Percentiles rank a stretch among this genome's conserved stretches.
Conservation (phyloP, 2,888 invertebrate species). For the Imbricaverruca yamaguchii region DNA sequence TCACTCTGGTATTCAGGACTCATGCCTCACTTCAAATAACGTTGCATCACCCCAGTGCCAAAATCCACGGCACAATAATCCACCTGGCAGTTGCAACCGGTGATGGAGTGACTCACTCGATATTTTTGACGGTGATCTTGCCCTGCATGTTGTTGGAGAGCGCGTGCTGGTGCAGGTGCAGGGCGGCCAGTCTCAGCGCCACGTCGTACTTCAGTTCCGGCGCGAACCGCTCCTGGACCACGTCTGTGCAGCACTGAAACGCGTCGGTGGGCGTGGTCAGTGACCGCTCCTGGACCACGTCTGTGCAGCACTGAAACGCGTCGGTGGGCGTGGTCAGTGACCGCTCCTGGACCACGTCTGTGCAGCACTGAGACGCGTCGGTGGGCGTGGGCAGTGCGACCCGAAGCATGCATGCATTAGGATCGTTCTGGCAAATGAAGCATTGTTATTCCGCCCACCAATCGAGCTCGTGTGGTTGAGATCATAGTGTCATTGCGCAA, state of each 20-base stretch:
- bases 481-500: too few relatives aligned
- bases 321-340: slow-evolving; percentile 38
- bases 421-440: too few relatives aligned
- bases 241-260: slow-evolving; percentile 79
- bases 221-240: slow-evolving; percentile 80
- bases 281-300: slow-evolving; percentile 78
- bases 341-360: slow-evolving; percentile 84
- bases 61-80: too few relatives aligned
- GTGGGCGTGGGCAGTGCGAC: not conserved
- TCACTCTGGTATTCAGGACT: too few relatives aligned
- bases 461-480: too few relatives aligned
- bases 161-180: slow-evolving; percentile 86
- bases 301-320: slow-evolving; percentile 69
- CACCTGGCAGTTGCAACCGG: too few relatives aligned
- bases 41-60: too few relatives aligned
- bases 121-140: slow-evolving; percentile 74
- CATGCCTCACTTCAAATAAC: too few relatives aligned
- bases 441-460: too few relatives aligned
- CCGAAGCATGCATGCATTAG: too few relatives aligned
- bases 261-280: not conserved
- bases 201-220: slow-evolving; percentile 83
- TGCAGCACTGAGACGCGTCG: slow-evolving; percentile 60
- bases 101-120: slow-evolving; percentile 60
- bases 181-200: slow-evolving; percentile 72
- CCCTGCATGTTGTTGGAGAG: slow-evolving; percentile 68